These are phyloP conservation scores for Drosophila conformis DNA, from an alignment of 2,888 invertebrate genomes.

Conservation along the genomic window DNA sequence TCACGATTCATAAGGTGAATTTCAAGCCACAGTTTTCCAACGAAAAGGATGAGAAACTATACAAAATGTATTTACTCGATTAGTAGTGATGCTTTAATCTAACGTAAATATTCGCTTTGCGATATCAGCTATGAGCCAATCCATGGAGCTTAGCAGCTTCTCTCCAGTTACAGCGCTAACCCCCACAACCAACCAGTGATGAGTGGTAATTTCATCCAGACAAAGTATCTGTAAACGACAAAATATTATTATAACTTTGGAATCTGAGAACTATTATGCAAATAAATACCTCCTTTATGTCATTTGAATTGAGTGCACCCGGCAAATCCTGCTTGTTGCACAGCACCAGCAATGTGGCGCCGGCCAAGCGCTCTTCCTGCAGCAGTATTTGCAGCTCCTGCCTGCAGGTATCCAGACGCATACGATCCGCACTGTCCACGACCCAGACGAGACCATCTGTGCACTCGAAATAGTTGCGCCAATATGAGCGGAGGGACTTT, in stretches of 20 bases:
- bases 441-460: slow-evolving; percentile 99
- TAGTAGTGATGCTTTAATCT: slow-evolving; percentile 88
- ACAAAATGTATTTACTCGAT: slow-evolving; percentile 92
- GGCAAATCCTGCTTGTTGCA: slow-evolving; percentile 99
- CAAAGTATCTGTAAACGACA: slow-evolving; percentile 89
- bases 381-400: slow-evolving; percentile 93
- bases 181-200: slow-evolving; percentile 98
- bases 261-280: neutral
- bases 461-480: slow-evolving; percentile 99
- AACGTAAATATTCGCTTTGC: slow-evolving; percentile 97
- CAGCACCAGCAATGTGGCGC: slow-evolving; percentile 97
- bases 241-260: slow-evolving; percentile 4
- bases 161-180: slow-evolving; percentile 99
- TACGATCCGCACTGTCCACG: slow-evolving; percentile 98
- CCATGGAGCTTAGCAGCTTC: slow-evolving; percentile 96
- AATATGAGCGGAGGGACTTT: slow-evolving; percentile 97
- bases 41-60: slow-evolving; percentile 89
- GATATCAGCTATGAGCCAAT: slow-evolving; percentile 98
- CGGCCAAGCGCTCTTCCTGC: slow-evolving; percentile 96
- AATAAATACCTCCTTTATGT: slow-evolving; percentile 91
- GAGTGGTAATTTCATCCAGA: slow-evolving; percentile 95
- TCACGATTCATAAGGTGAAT: slow-evolving; percentile 92
- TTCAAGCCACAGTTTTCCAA: slow-evolving; percentile 90
- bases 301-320: slow-evolving; percentile 93
- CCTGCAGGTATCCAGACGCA: slow-evolving; percentile 94